These are phyloP conservation scores for Erinaceus europaeus DNA, from an alignment of 2,113 vertebrate species.

Conservation along the genomic window DNA sequence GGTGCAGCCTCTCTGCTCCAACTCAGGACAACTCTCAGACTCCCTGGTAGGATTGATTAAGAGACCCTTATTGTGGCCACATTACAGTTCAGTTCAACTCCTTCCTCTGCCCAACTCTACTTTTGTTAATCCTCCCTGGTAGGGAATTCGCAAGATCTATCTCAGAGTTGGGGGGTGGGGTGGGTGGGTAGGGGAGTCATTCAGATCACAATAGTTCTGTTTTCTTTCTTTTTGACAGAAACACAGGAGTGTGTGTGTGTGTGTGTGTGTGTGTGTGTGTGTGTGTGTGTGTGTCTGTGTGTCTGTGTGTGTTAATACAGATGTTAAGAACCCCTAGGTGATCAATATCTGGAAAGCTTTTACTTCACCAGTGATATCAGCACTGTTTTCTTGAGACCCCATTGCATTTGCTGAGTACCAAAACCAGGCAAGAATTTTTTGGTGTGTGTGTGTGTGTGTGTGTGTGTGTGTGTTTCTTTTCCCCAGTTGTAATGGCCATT, in stretches of 20 bases:
- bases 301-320: not conserved
- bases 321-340: constrained; percentile 2
- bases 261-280: not conserved
- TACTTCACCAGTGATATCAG: not conserved
- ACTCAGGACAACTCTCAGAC: not conserved
- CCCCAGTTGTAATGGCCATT: not conserved
- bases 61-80: not conserved
- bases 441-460: no score
- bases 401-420: not conserved
- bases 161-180: no score
- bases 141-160: no score
- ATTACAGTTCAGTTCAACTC: not conserved
- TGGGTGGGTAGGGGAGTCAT: no score
- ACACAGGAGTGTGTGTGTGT: not conserved
- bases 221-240: not conserved
- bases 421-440: not conserved
- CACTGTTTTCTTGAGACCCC: not conserved
- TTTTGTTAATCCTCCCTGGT: not conserved
- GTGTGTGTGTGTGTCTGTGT: not conserved
- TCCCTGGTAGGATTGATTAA: not conserved
- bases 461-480: no score
- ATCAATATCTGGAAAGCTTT: constrained; percentile 6
- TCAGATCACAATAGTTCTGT: no score
- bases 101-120: not conserved
- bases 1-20: not conserved